Percentiles rank a stretch among this genome's conserved stretches.
Evolutionary conservation across 2,888 invertebrate species (phyloP).

Genomic region (Kryphioiulus occultus): DNA sequence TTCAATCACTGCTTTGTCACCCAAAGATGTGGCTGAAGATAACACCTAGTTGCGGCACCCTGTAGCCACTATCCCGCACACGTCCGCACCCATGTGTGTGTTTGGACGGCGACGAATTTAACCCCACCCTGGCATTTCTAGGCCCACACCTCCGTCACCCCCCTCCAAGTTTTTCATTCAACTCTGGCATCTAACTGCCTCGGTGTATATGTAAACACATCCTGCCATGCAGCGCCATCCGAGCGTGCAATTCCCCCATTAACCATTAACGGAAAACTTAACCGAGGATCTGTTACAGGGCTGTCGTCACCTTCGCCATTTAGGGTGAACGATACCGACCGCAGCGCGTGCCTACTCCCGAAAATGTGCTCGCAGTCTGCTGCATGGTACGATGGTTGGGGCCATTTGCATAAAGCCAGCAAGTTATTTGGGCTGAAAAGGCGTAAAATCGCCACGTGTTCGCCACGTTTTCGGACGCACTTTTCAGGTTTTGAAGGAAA

Average conservation of each 20-base stretch:
- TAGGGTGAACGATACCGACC: constrained; percentile 28
- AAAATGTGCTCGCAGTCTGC: constrained; percentile 24
- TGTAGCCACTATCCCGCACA: background rate
- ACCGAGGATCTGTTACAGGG: constrained; percentile 12
- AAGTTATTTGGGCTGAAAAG: background rate
- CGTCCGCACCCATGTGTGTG: background rate
- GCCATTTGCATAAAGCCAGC: background rate
- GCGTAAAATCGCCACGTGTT: constrained; percentile 19
- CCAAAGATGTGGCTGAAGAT: background rate
- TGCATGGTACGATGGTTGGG: no score
- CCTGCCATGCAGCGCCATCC: background rate
- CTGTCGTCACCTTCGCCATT: constrained; percentile 41
- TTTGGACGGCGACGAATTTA: background rate
- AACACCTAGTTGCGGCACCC: background rate
- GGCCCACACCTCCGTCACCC: background rate
- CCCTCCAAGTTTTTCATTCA: constrained; percentile 1
- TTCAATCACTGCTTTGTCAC: no score
- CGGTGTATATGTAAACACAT: background rate
- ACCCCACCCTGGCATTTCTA: background rate
- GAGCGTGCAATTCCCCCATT: background rate
- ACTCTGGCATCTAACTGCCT: background rate
- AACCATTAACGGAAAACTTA: background rate
- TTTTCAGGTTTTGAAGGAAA: background rate
- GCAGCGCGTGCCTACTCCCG: background rate
- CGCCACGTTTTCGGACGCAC: background rate